Base-by-base conservation (phyloP, 2,113 vertebrate species). In the Pelodiscus sinensis region DNA sequence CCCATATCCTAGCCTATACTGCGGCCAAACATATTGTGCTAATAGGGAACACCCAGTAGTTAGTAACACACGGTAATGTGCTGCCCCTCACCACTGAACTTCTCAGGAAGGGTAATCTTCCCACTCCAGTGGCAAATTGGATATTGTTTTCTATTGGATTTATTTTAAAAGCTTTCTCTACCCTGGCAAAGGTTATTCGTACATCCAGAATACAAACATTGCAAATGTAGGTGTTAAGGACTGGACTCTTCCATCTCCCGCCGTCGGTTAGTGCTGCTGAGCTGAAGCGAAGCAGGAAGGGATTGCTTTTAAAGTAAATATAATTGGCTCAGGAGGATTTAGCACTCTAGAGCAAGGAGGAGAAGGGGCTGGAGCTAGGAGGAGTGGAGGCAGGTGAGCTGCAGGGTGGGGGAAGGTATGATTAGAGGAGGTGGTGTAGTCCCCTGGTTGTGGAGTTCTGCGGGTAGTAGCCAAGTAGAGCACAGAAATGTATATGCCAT, bases 61-160 rank as follows among this genome's bases (percentile, higher is more conserved):
- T 77, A 25, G 14, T 6, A 50, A 16, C 65, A 71, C 65, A 35
- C 18, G 3, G 65, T 21, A 71, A 71, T 71, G n/a, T 57, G 79
- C 75, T 65, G 9, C 22, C 35, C 4, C 21, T 2, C 4, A 11
- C 57, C 50, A 81, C 84, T 38, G 35, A 3, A 6, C 38, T 35
- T 44, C 88, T 92, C 92, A 50, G 73, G 22, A 91, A 88, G 94
- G 84, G 89, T 88, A 21, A 84, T 71, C 91, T 8, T 65, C 81
- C 83, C 24, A 0, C 80, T 93, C 54, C 82, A 50, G 27, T 31
- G 1, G 57, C 68, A 58, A 2, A 8, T 5, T 1, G 27, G 35
- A 2, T 73, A 55, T 44, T 62, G 87, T n/a, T 62, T 18, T 29
- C 1, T 55, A 12, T 86, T 9, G 22, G 6, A 4, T 83, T 88